Conservation (phyloP, 2,797 vertebrate species). For the Nannoperca obscura region DNA sequence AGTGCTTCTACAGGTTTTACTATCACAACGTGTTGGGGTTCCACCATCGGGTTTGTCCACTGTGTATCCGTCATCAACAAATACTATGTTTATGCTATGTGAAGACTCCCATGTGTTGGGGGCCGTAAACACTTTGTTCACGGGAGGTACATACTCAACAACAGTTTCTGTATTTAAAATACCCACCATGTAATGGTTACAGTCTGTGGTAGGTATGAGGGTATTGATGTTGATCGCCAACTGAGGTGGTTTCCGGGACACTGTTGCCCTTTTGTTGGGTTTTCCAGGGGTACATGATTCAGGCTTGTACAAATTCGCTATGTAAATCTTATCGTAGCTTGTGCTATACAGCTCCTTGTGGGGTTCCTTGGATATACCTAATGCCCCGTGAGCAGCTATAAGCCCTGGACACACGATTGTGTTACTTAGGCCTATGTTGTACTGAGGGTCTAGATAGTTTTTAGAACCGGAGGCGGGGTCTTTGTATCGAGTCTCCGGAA, state of each 20-base stretch:
- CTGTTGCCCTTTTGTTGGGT: rapidly evolving
- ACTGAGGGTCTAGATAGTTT: slow-evolving; percentile 8
- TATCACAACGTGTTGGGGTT: neutral
- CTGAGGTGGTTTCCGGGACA: neutral
- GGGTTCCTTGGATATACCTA: slow-evolving; percentile 43
- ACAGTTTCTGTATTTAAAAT: neutral
- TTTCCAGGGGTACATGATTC: slow-evolving; percentile 23
- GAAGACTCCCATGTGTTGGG: neutral
- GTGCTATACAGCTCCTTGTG: slow-evolving; percentile 40
- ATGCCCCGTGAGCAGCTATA: neutral
- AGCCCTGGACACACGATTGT: slow-evolving; percentile 16
- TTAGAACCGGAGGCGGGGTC: neutral
- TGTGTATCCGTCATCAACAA: slow-evolving; percentile 5
- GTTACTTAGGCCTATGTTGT: slow-evolving; percentile 27
- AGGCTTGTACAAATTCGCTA: slow-evolving; percentile 8
- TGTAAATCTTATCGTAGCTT: slow-evolving; percentile 42
- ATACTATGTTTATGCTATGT: slow-evolving; percentile 13
- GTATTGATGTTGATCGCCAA: slow-evolving; percentile 29
- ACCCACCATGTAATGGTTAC: slow-evolving; percentile 31
- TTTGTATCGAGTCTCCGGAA: slow-evolving; percentile 5
- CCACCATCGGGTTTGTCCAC: neutral
- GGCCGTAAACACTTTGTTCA: slow-evolving; percentile 18
- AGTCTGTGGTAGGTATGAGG: slow-evolving; percentile 4
- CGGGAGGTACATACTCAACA: slow-evolving; percentile 21
- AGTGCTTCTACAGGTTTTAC: neutral